Percentiles rank a stretch among this genome's conserved stretches.
These are phyloP conservation scores for Drosophila arizonae DNA, from an alignment of 1,140 invertebrate species.

Conservation along the genomic window DNA sequence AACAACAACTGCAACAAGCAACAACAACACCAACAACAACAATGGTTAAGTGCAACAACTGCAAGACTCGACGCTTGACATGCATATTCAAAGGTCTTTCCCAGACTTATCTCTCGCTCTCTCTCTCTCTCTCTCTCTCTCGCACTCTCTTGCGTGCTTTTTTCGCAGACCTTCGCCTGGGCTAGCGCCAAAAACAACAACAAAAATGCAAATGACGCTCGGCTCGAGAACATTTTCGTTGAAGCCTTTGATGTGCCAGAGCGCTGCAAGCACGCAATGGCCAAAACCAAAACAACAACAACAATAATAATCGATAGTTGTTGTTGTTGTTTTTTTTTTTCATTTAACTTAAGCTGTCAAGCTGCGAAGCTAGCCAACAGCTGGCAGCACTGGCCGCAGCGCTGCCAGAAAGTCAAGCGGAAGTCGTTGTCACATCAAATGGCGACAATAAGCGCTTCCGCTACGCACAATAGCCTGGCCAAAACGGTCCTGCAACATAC, in stretches of 20 bases:
- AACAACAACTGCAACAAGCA: conserved; percentile 23
- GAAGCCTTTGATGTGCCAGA: conserved; percentile 74
- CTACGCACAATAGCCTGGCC: conserved; percentile 39
- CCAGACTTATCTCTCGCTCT: conserved; percentile 44
- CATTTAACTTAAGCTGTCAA: conserved; percentile 40
- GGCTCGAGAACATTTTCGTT: conserved; percentile 53
- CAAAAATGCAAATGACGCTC: conserved; percentile 65
- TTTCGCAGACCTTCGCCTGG: conserved; percentile 29
- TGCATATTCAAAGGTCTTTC: conserved; percentile 80
- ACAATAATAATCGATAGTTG: conserved; percentile 39
- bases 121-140: too few species aligned
- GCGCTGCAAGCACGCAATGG: conserved; percentile 35
- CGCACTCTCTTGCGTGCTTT: not conserved
- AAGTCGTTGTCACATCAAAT: conserved; percentile 79
- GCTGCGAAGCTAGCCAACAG: conserved; percentile 29
- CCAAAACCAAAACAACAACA: conserved; percentile 1
- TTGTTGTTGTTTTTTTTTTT: conserved; percentile 12
- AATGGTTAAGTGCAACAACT: conserved; percentile 18
- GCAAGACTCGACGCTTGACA: conserved; percentile 65
- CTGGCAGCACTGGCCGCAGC: conserved; percentile 10
- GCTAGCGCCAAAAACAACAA: conserved; percentile 53
- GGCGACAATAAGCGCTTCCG: conserved; percentile 77
- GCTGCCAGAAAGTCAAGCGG: conserved; percentile 39
- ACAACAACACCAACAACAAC: conserved; percentile 30
- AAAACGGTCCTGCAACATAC: conserved; percentile 4